Conservation (phyloP, 2,797 vertebrate species). For the Malurus leucopterus region DNA sequence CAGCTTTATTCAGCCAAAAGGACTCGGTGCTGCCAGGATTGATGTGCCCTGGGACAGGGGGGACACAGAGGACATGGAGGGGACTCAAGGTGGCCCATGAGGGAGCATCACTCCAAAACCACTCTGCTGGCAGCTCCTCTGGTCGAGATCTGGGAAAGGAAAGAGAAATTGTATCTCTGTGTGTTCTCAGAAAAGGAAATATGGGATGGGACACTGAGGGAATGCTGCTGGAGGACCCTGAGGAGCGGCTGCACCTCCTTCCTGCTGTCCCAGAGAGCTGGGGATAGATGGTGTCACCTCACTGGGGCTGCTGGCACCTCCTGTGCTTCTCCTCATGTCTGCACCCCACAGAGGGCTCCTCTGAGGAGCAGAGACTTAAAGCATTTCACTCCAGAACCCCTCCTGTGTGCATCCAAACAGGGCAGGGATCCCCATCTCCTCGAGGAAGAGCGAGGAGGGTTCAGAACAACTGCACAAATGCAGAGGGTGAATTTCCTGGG, state of each 20-base stretch:
- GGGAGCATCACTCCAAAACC: background rate
- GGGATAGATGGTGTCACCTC: background rate
- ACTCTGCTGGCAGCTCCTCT: background rate
- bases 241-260: background rate
- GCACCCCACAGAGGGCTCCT: background rate
- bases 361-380: background rate
- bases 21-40: background rate
- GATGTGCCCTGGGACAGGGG: fast-evolving
- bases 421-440: background rate
- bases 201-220: background rate
- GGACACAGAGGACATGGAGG: background rate
- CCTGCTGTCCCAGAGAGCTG: fast-evolving
- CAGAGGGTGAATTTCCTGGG: background rate
- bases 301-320: background rate
- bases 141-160: background rate
- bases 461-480: background rate
- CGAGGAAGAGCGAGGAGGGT: background rate
- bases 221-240: background rate
- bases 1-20: background rate
- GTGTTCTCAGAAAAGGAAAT: background rate
- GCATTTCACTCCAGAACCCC: background rate
- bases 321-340: background rate
- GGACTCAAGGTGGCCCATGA: fast-evolving
- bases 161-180: fast-evolving
- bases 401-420: background rate